Conservation (phyloP, 2,888 invertebrate genomes). For the Chorisops tibialis region DNA sequence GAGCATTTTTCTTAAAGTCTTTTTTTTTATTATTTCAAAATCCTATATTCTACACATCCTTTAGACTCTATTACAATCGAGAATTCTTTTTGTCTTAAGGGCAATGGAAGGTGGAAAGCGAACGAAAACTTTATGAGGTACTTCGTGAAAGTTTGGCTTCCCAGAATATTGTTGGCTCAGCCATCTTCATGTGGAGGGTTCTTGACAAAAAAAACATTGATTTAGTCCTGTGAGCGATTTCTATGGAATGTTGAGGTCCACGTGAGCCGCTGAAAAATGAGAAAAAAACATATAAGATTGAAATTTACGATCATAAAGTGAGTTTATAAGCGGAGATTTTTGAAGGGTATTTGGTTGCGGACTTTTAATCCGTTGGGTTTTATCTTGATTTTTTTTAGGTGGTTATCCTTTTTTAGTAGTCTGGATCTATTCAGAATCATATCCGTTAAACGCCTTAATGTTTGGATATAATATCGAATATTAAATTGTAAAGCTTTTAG, state of each 20-base stretch:
- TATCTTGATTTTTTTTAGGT: too few relatives aligned
- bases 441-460: too few relatives aligned
- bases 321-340: background rate
- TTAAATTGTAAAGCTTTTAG: too few relatives aligned
- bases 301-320: background rate
- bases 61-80: background rate
- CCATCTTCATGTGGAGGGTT: background rate
- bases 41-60: background rate
- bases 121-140: background rate
- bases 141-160: background rate
- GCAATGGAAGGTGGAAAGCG: background rate
- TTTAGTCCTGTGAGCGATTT: background rate
- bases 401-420: too few relatives aligned
- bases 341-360: too few relatives aligned
- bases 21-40: background rate
- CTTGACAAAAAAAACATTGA: background rate
- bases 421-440: too few relatives aligned
- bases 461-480: too few relatives aligned
- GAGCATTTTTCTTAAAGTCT: background rate
- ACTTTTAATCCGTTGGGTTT: too few relatives aligned
- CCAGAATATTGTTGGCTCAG: background rate
- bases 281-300: too few relatives aligned
- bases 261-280: too few relatives aligned
- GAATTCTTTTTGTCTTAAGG: slow-evolving; percentile 6
- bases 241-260: background rate